A percentile compares a stretch with the other conserved stretches of the same genome.
Evolutionary conservation across 2,113 vertebrate genomes (phyloP).

Genomic region (Bagarius yarrelli): DNA sequence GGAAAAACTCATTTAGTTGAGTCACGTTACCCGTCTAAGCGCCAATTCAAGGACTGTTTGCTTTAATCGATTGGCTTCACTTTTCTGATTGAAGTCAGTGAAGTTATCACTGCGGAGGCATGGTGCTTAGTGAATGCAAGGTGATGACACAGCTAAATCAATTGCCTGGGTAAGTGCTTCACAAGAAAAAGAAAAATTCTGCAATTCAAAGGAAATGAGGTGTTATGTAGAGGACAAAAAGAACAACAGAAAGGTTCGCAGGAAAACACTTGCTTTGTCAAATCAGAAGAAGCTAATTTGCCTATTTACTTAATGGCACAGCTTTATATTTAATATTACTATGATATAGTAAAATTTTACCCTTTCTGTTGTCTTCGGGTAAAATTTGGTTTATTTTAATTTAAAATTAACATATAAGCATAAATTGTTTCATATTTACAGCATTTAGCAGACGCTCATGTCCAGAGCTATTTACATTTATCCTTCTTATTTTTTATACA

Average conservation of each 20-base stretch:
- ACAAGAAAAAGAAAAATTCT: constrained; percentile 33
- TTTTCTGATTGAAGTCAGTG: constrained; percentile 56
- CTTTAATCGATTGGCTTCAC: constrained; percentile 55
- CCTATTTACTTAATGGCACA: neutral
- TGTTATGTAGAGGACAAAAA: neutral
- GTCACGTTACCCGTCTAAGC: constrained; percentile 36
- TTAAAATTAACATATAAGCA: too few species aligned
- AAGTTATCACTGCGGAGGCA: constrained; percentile 48
- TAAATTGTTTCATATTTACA: too few species aligned
- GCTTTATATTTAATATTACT: too few species aligned
- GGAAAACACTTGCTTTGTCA: neutral
- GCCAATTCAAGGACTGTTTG: constrained; percentile 54
- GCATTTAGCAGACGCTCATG: too few species aligned
- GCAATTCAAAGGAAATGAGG: constrained; percentile 41
- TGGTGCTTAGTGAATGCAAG: constrained; percentile 44
- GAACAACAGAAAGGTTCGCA: constrained; percentile 1
- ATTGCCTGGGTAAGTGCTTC: constrained; percentile 43
- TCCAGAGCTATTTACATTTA: too few species aligned
- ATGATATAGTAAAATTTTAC: too few species aligned
- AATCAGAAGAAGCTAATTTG: neutral
- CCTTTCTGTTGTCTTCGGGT: too few species aligned
- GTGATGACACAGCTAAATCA: constrained; percentile 53
- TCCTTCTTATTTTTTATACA: too few species aligned
- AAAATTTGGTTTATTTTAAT: too few species aligned
- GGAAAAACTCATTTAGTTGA: constrained; percentile 39